Percentiles rank a stretch among this genome's conserved stretches.
Evolutionary conservation across 2,888 invertebrate species (phyloP).

Genomic region (Dicyrtoma fusca): DNA sequence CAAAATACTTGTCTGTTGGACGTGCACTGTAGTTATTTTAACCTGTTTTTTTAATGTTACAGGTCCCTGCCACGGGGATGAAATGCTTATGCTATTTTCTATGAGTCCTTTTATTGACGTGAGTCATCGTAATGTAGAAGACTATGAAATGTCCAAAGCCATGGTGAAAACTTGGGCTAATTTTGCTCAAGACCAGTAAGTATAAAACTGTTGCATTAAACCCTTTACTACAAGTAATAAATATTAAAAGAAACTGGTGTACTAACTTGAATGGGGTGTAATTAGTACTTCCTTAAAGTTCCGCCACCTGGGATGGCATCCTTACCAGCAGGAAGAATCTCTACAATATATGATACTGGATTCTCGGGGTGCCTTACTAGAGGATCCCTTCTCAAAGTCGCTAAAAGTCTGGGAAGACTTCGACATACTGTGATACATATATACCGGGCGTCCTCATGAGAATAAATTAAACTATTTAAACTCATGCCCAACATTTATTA

Average conservation of each 20-base stretch:
- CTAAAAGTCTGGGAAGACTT: slow-evolving; percentile 25
- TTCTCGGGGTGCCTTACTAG: not conserved
- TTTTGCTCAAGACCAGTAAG: slow-evolving; percentile 26
- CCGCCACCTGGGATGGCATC: slow-evolving; percentile 15
- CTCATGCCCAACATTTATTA: too few relatives aligned
- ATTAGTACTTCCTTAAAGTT: slow-evolving; percentile 22
- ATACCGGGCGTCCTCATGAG: too few relatives aligned
- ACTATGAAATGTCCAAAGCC: slow-evolving; percentile 32
- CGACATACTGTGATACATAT: slow-evolving; percentile 33
- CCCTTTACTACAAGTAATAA: too few relatives aligned
- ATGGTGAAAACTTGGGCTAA: slow-evolving; percentile 26
- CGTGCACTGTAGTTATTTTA: too few relatives aligned
- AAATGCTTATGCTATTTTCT: slow-evolving; percentile 32
- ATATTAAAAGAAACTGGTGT: too few relatives aligned
- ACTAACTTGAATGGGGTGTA: too few relatives aligned
- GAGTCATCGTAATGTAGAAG: slow-evolving; percentile 4
- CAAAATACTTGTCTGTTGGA: too few relatives aligned
- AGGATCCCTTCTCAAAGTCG: slow-evolving; percentile 16
- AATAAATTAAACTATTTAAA: too few relatives aligned
- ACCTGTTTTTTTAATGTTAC: not conserved
- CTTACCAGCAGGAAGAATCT: slow-evolving; percentile 10
- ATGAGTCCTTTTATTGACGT: slow-evolving; percentile 29
- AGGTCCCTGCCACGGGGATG: slow-evolving; percentile 34
- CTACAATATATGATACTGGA: slow-evolving; percentile 32
- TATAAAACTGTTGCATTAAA: not conserved